Evolutionary conservation across 2,113 vertebrate genomes (phyloP), one percentile per base, ranked within the genome.

Genomic region (Hemibagrus wyckioides): DNA sequence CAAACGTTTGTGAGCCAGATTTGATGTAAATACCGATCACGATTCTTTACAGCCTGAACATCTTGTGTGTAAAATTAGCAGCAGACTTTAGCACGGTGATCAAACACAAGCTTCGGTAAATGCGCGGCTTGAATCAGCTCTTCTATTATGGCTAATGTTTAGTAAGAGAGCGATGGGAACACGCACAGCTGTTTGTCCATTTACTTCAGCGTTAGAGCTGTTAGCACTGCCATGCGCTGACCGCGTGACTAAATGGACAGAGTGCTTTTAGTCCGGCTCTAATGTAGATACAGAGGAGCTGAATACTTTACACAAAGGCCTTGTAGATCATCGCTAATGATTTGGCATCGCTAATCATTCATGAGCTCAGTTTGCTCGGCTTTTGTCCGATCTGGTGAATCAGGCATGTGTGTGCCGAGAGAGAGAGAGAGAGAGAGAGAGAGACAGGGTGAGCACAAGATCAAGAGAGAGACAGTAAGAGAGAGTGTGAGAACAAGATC

Each of bases 221-320:
- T 61, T 56, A 57, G 56, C 54, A 19, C 33, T 25, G 33, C 36
- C 25, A 7, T 57, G 50, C 4, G 11, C 36, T 6, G 17, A 17
- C 33, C 3, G 17, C 50, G 17, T 41, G n/a, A 30, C 50, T 73
- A 57, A 84, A 71, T 13, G 11, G 17, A 76, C 54, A 65, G 56
- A 65, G 28, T 6, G 71, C 84, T 85, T 77, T 77, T 61, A 77
- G 84, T 33, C 2, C 10, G 30, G 65, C 48, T 85, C 57, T 85
- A 44, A 76, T 48, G 71, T 76, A 36, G 73, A 41, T 52, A 63
- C 39, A 50, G 84, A 30, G 13, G 63, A 36, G 77, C 13, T n/a
- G 21, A 69, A 50, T 44, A 39, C 84, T 30, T 39, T 6, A 28
- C 41, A 85, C 57, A 36, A 17, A 65, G 59, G 19, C 73, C 39